Base-by-base conservation (phyloP, 2,888 invertebrate species). In the Electrophaes corylata region DNA sequence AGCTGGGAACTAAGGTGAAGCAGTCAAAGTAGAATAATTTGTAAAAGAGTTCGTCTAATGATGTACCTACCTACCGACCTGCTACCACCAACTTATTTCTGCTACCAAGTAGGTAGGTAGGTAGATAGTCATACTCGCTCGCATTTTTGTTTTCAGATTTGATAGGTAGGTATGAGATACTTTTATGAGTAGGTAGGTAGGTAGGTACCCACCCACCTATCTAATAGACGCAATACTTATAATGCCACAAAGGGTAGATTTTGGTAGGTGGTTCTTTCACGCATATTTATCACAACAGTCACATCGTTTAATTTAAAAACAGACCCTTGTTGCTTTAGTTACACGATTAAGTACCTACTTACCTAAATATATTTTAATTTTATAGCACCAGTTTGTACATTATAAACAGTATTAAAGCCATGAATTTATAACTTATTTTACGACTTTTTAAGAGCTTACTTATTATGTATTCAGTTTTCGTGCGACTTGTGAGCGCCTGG, bases 371-470 rank as follows among this genome's bases (percentile, higher is more conserved):
- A 19, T 41, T 6, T 6, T 20, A 20, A 12, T 20, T 37, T 12
- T 23, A 41, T 4, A 41, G 12, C 6, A 23, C 6, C 37, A 16
- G 16, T 37, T 37, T 46, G 48, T 40, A 59, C 39, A 56, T 64
- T 63, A 51, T 75, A 68, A 71, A 69, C 67, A 60, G 62, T 62
- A 65, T 48, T 62, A 60, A 55, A 49, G n/a, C 55, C 61, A 73
- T 76, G 71, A 74, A 74, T 75, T 66, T 66, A 61, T 76, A 73
- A 71, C 70, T 57, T 55, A 62, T 62, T 67, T 50, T 64, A 61
- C 39, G 59, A 70, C 57, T 65, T 62, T 53, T 47, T 56, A 39
- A 39, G 10, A 16, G 35, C 18, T 37, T 33, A 20, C 11, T n/a
- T 14, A 40, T 29, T 43, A 31, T 19, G 20, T 29, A 52, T 18